Evolutionary conservation across 2,888 invertebrate genomes (phyloP).

Genomic region (Halictus quadricinctus): DNA sequence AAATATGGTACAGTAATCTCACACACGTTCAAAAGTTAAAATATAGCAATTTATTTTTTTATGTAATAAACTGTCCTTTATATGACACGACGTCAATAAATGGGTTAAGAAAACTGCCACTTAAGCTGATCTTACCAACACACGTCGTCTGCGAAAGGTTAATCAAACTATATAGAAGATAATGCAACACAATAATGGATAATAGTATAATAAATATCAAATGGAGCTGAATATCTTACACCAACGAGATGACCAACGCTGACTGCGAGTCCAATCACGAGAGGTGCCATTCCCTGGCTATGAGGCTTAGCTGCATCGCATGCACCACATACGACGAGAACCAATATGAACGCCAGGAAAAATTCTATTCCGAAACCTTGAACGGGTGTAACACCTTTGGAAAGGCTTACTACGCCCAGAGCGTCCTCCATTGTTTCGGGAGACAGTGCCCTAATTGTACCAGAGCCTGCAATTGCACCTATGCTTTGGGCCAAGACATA

Average conservation of each 20-base stretch:
- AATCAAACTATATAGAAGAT: background rate
- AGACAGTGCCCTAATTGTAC: constrained; percentile 89
- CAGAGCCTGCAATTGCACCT: constrained; percentile 92
- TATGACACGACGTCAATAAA: background rate
- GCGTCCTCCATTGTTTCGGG: constrained; percentile 85
- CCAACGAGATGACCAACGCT: constrained; percentile 92
- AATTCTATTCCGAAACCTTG: constrained; percentile 96
- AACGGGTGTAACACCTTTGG: constrained; percentile 85
- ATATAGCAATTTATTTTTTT: background rate
- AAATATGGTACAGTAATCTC: background rate
- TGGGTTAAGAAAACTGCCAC: background rate
- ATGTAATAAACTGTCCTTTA: background rate
- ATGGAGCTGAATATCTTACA: constrained; percentile 84
- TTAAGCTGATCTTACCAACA: background rate
- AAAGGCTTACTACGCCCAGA: constrained; percentile 88
- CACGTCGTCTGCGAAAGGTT: background rate
- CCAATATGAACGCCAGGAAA: constrained; percentile 93
- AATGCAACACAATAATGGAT: background rate
- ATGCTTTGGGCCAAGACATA: constrained; percentile 93
- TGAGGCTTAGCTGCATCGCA: constrained; percentile 92
- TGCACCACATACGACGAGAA: constrained; percentile 95
- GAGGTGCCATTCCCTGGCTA: constrained; percentile 90
- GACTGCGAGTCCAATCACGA: constrained; percentile 94
- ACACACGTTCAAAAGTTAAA: background rate
- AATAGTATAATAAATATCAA: constrained; percentile 3